Evolutionary conservation across 2,113 vertebrate species (phyloP), one percentile per base, ranked within the genome.

Genomic region (Brachypteracias leptosomus): DNA sequence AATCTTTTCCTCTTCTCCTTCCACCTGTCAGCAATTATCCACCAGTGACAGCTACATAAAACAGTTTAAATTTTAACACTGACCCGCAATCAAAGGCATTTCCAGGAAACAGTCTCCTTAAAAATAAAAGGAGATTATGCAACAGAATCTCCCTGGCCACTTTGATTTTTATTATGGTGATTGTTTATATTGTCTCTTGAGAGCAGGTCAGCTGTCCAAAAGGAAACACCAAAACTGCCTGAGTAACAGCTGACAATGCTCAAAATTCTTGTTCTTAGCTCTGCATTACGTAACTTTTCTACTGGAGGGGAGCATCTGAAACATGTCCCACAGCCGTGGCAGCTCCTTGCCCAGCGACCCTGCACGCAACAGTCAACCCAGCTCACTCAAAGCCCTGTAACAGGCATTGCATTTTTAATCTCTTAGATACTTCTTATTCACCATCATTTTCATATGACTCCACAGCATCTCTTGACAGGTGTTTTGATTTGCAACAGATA

Each of bases 171-270:
- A 94, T 93, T 94, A 92, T 82, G 29, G 84, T 24, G 62, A 85
- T 75, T 98, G 96, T 98, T 98, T 97, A 96, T 77, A 93, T 26
- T 96, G 92, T 46, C 89, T 95, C 88, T 94, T 97, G 92, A 97
- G 92, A 97, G 95, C 84, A 93, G 79, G 96, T 98, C 97, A 98
- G 97, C 96, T 98, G 96, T 97, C 93, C 95, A 97, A 97, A 97
- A 97, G 97, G 96, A 98, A 98, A 98, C 96, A 97, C 89, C 73
- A 97, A 97, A 97, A 97, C 11, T 90, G 71, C 87, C 65, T 29
- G 66, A 96, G 94, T 84, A 97, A 97, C 97, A 98, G 98, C 97
- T 98, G 98, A 97, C 94, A 97, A 97, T 96, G 96, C 84, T 97
- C 94, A 88, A 95, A 97, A 97, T 98, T 97, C 97, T 93, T 95